Conservation (phyloP, 2,888 invertebrate genomes). For the Scelioninae gen. 2 region DNA sequence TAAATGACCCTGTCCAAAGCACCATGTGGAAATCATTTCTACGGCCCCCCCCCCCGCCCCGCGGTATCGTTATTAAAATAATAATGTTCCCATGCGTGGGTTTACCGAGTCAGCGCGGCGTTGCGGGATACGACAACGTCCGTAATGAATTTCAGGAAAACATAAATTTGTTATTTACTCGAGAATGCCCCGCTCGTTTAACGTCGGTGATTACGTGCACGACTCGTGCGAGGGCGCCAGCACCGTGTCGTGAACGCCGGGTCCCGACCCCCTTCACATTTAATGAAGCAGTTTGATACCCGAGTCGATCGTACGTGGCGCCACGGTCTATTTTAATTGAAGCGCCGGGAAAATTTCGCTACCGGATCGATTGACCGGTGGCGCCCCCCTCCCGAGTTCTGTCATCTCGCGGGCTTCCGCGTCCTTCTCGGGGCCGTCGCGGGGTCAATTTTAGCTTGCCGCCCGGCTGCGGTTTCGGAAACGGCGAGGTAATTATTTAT, state of each 20-base stretch:
- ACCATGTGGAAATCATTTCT: conserved; percentile 41
- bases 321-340: conserved; percentile 40
- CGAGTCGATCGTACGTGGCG: conserved; percentile 42
- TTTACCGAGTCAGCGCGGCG: conserved; percentile 40
- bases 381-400: not conserved
- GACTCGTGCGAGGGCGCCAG: conserved; percentile 57
- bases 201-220: conserved; percentile 66
- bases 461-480: conserved; percentile 23
- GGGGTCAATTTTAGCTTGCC: conserved; percentile 23
- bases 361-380: not conserved
- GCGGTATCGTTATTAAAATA: conserved; percentile 47
- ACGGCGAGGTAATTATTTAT: conserved; percentile 49
- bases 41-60: not conserved
- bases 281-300: conserved; percentile 58
- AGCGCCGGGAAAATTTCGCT: conserved; percentile 10
- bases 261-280: conserved; percentile 43
- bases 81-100: conserved; percentile 46
- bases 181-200: conserved; percentile 62
- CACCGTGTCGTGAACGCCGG: conserved; percentile 39
- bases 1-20: not conserved
- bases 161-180: conserved; percentile 65
- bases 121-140: conserved; percentile 37
- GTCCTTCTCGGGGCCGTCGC: not conserved
- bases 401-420: no score
- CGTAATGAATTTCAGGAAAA: conserved; percentile 64